These are phyloP conservation scores for Xiphophorus birchmanni DNA, from an alignment of 2,797 vertebrate species.

Conservation along the genomic window DNA sequence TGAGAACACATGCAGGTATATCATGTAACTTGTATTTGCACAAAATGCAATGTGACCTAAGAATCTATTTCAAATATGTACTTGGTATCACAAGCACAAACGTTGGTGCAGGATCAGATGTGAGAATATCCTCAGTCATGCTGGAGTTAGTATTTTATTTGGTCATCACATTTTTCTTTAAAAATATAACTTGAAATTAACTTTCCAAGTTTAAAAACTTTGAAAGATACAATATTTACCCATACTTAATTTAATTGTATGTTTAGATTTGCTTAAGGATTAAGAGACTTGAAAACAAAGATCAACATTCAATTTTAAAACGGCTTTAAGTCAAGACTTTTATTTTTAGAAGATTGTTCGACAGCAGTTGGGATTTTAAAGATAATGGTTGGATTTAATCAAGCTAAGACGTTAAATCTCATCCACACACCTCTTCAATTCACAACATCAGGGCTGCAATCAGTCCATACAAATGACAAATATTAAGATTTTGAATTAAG, in stretches of 20 bases:
- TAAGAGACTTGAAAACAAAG: neutral
- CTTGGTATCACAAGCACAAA: conserved; percentile 4
- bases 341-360: neutral
- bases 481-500: conserved; percentile 29
- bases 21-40: conserved; percentile 2
- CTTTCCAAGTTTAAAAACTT: neutral
- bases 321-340: neutral
- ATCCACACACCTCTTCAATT: neutral
- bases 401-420: neutral
- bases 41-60: neutral
- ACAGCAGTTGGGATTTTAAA: neutral
- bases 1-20: neutral
- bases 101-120: neutral
- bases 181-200: neutral
- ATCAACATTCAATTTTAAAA: neutral
- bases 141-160: neutral
- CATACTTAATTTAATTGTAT: neutral
- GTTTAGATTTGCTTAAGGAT: neutral
- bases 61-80: neutral
- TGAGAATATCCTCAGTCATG: neutral
- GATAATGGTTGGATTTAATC: neutral
- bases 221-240: neutral
- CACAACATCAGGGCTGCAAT: conserved; percentile 9
- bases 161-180: neutral
- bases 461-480: conserved; percentile 31